These are phyloP conservation scores for Lepisosteus oculatus DNA, from an alignment of 2,113 vertebrate genomes.

Conservation along the genomic window DNA sequence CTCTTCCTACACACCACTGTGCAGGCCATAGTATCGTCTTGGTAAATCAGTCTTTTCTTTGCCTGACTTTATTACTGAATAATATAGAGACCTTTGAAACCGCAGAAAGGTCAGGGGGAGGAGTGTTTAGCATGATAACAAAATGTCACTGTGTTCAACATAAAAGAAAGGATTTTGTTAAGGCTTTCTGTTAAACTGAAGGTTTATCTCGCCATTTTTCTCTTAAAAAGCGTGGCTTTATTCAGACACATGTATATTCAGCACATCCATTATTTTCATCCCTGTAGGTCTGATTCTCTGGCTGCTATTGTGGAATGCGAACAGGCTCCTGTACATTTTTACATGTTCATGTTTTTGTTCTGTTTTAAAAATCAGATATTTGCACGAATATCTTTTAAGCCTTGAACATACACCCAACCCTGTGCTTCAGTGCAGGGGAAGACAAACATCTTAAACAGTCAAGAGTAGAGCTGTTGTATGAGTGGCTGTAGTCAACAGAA, in stretches of 20 bases:
- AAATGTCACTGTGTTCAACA: conserved; percentile 58
- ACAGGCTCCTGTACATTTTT: conserved; percentile 26
- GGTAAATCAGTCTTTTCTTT: conserved; percentile 45
- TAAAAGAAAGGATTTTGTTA: conserved; percentile 44
- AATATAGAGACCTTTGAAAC: conserved; percentile 66
- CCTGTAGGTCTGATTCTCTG: conserved; percentile 24
- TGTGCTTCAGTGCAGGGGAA: conserved; percentile 36
- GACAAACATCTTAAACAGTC: background rate
- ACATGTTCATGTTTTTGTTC: conserved; percentile 18
- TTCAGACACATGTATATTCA: conserved; percentile 33
- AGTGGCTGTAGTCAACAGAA: too few species aligned
- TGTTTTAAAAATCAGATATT: conserved; percentile 9
- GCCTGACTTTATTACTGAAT: conserved; percentile 52
- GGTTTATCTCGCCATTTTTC: conserved; percentile 44
- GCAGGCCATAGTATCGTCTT: conserved; percentile 36
- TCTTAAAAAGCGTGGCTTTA: conserved; percentile 38
- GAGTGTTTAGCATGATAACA: conserved; percentile 62
- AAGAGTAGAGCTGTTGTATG: too few species aligned
- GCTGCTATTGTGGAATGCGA: conserved; percentile 20
- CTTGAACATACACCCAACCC: conserved; percentile 20
- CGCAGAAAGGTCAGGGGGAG: conserved; percentile 64
- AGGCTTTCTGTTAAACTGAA: conserved; percentile 55
- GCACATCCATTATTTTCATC: conserved; percentile 9
- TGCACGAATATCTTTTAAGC: conserved; percentile 34
- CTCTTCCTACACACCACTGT: background rate